phyloP scores from a whole-genome alignment of 2,888 invertebrate species.

The Stegana nigrithorax region DNA sequence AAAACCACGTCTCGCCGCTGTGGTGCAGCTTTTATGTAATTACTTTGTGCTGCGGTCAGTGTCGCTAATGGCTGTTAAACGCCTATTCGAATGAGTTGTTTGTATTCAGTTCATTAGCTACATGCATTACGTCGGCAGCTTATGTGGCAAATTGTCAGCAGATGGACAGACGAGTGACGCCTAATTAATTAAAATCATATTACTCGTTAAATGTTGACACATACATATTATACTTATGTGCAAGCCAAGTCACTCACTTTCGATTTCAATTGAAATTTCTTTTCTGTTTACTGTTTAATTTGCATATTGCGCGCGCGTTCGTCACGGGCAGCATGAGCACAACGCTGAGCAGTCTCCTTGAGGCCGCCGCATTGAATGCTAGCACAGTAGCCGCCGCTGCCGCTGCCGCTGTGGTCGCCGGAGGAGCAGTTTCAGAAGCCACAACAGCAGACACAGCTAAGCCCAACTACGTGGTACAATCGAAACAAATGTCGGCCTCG shows the following conservation, averaged over 20 bases:
- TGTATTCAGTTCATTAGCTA: too few relatives aligned
- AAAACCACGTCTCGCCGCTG: too few relatives aligned
- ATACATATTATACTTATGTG: too few relatives aligned
- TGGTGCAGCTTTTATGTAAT: too few relatives aligned
- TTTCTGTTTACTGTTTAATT: too few relatives aligned
- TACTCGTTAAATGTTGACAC: too few relatives aligned
- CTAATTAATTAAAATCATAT: not conserved
- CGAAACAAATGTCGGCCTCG: slow-evolving; percentile 50
- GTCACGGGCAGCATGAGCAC: slow-evolving; percentile 54
- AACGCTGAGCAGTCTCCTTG: slow-evolving; percentile 61
- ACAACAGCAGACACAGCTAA: slow-evolving; percentile 56
- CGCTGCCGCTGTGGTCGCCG: not conserved
- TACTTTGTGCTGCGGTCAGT: not conserved
- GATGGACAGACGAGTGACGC: too few relatives aligned
- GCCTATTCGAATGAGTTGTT: not conserved
- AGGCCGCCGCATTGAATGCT: slow-evolving; percentile 52
- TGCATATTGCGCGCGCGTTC: too few relatives aligned
- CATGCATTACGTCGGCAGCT: too few relatives aligned
- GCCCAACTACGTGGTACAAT: slow-evolving; percentile 62
- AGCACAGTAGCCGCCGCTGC: slow-evolving; percentile 23
- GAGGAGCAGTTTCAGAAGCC: slow-evolving; percentile 10
- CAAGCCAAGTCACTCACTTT: too few relatives aligned
- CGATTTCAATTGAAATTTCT: too few relatives aligned
- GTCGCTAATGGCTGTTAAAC: not conserved
- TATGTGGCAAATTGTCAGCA: too few relatives aligned